phyloP scores from a whole-genome alignment of 2,888 invertebrate species.

The Hydrotaea cyrtoneurina region DNA sequence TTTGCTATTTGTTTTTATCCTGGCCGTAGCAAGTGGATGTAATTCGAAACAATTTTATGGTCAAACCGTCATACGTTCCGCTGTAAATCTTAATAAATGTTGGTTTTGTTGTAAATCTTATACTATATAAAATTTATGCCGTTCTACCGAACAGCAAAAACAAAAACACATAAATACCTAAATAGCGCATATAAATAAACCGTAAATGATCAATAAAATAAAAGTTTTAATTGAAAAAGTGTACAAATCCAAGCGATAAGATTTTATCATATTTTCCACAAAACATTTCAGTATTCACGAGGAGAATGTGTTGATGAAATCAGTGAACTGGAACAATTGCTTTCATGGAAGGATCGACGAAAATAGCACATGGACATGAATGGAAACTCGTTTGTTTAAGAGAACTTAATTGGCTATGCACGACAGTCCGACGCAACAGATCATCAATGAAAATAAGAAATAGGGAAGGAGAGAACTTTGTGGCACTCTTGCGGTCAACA shows the following conservation, averaged over 20 bases:
- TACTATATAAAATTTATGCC: not conserved
- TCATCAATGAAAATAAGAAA: no score
- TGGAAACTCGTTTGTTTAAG: no score
- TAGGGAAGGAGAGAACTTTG: no score
- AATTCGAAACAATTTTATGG: conserved; percentile 37
- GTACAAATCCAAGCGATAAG: not conserved
- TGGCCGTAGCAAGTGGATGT: conserved; percentile 1
- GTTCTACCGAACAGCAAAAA: no score
- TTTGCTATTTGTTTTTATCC: not conserved
- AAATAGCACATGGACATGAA: no score
- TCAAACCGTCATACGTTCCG: not conserved
- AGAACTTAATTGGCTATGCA: no score
- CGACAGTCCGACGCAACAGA: no score
- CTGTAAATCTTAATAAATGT: conserved; percentile 19
- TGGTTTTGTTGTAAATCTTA: not conserved
- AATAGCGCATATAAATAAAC: not conserved
- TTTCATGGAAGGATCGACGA: no score
- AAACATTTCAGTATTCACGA: not conserved
- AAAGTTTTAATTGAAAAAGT: conserved; percentile 22
- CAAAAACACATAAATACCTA: not conserved
- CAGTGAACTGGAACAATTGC: no score
- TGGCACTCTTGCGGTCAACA: no score
- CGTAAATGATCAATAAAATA: not conserved
- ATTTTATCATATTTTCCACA: not conserved
- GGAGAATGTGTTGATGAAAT: no score